Evolutionary conservation across 2,113 vertebrate species (phyloP), one percentile per base, ranked within the genome.

Genomic region (Cichladusa arquata): DNA sequence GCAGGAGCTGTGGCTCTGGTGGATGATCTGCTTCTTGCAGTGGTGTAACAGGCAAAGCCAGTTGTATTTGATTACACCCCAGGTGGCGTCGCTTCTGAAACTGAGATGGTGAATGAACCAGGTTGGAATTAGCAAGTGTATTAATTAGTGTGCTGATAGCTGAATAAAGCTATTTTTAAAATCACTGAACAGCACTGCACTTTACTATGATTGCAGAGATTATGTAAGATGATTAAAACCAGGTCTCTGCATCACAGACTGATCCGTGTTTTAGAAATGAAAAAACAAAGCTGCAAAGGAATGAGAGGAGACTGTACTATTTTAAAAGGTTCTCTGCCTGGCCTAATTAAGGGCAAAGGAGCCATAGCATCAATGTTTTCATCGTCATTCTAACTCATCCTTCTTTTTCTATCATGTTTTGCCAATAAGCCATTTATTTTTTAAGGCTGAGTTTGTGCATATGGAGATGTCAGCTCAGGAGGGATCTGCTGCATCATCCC

Each of bases 401-500:
- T 57, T 40, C 65, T 44, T 74, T 40, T 79, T 53, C 44, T 80
- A n/a, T 40, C 14, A 4, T 25, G 34, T 79, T 94, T 97, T 93
- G 67, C 66, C 78, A 88, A 60, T 25, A 80, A 73, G 6, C 9
- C 38, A 13, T 61, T 82, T 77, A 10, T 33, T 51, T 87, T 79
- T 91, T 45, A 53, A 29, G 33, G 5, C 26, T 40, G 56, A 23
- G 29, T 44, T 73, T 20, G 44, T 33, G 31, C 23, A 5, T 36
- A 73, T 1, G 15, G 74, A 72, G 72, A 82, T 25, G 47, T 42
- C 11, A 1, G 48, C 62, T 71, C 47, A 6, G 88, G 86, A 81
- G 70, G 51, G 78, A 91, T 88, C 58, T 92, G 88, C 92, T 91
- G 85, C 15, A 7, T 97, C 95, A 96, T 90, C 82, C 82, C 51